These are phyloP conservation scores for Hydroisotoma schaefferi DNA, from an alignment of 2,888 invertebrate species.

Conservation along the genomic window DNA sequence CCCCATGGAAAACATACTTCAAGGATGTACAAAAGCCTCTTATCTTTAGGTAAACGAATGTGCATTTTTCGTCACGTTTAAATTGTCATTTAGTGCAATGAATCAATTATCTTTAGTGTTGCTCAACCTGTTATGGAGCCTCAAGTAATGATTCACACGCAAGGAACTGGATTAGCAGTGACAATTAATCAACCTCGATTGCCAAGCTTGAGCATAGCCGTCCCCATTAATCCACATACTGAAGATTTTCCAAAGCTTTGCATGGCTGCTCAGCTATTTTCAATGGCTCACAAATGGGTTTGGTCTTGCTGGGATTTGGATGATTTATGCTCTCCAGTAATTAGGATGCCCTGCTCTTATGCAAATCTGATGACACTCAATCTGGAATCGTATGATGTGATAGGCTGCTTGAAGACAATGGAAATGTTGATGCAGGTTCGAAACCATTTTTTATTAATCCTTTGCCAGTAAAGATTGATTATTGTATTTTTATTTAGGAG, in stretches of 20 bases:
- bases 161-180: constrained; percentile 34
- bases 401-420: constrained; percentile 45
- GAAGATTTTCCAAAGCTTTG: constrained; percentile 45
- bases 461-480: constrained; percentile 4
- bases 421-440: constrained; percentile 37
- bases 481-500: constrained; percentile 21
- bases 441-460: background rate
- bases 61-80: no score
- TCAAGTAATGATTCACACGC: constrained; percentile 35
- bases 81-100: no score
- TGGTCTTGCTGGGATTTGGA: constrained; percentile 46
- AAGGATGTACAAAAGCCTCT: constrained; percentile 28
- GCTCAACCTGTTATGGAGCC: constrained; percentile 37
- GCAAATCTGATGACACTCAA: constrained; percentile 46
- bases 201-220: constrained; percentile 44
- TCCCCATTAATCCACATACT: constrained; percentile 43
- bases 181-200: constrained; percentile 32
- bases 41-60: constrained; percentile 21
- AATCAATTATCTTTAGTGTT: no score
- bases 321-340: constrained; percentile 39
- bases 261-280: constrained; percentile 45
- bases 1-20: constrained; percentile 45
- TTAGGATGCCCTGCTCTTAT: constrained; percentile 48
- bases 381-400: constrained; percentile 43
- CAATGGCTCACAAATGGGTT: constrained; percentile 48